A percentile compares a stretch with the other conserved stretches of the same genome.
These are phyloP conservation scores for Drosophila bocki DNA, from an alignment of 1,140 invertebrate genomes.

Conservation along the genomic window DNA sequence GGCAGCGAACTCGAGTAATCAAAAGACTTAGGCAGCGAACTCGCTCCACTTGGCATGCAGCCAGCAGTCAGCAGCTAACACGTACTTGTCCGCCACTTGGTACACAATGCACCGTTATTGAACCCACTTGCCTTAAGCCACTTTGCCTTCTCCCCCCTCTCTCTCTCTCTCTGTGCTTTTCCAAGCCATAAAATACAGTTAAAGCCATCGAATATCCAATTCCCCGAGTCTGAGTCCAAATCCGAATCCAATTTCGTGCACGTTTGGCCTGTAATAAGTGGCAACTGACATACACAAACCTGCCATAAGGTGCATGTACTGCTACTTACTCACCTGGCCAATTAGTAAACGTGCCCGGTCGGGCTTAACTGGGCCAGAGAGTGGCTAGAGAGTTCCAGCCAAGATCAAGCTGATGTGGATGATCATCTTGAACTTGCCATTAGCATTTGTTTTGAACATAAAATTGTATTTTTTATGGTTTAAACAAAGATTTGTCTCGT, in stretches of 20 bases:
- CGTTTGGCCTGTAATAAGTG: slow-evolving; percentile 39
- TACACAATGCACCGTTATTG: slow-evolving; percentile 80
- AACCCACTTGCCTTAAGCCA: slow-evolving; percentile 67
- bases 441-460: not conserved
- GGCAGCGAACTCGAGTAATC: slow-evolving; percentile 50
- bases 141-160: slow-evolving; percentile 7
- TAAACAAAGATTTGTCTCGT: not conserved
- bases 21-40: slow-evolving; percentile 43
- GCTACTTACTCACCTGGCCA: slow-evolving; percentile 16
- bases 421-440: slow-evolving; percentile 5
- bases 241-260: slow-evolving; percentile 36
- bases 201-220: slow-evolving; percentile 37
- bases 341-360: slow-evolving; percentile 26
- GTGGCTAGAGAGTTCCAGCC: slow-evolving; percentile 5
- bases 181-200: slow-evolving; percentile 27
- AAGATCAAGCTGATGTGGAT: slow-evolving; percentile 4
- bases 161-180: not conserved
- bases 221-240: slow-evolving; percentile 31
- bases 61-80: slow-evolving; percentile 18
- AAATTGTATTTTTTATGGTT: not conserved
- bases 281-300: not conserved
- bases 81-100: slow-evolving; percentile 5
- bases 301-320: not conserved
- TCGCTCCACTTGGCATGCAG: slow-evolving; percentile 38
- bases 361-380: slow-evolving; percentile 3